phyloP scores from a whole-genome alignment of 2,888 invertebrate genomes.

The Pterostichus madidus region DNA sequence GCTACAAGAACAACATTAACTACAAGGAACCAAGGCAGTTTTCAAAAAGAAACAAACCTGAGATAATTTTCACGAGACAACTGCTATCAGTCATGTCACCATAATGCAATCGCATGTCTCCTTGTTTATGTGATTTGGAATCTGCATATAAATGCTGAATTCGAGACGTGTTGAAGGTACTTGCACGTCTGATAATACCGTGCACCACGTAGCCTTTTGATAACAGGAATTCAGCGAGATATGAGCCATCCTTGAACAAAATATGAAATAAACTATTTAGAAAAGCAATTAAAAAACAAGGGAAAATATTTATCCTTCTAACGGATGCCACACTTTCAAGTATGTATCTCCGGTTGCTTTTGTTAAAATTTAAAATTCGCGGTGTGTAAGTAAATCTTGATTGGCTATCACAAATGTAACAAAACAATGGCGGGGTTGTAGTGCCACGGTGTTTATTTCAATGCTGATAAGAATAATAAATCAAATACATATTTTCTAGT shows the following conservation, averaged over 20 bases:
- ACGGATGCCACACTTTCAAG: background rate
- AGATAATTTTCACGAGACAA: conserved; percentile 92
- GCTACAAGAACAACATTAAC: conserved; percentile 70
- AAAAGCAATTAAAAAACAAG: no score
- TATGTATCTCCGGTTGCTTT: conserved; percentile 26
- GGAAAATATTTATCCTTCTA: background rate
- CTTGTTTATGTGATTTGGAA: conserved; percentile 92
- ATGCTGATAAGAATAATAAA: conserved; percentile 31
- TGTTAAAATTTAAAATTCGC: conserved; percentile 23
- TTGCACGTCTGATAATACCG: conserved; percentile 95
- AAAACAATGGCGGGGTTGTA: conserved; percentile 52
- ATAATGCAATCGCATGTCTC: conserved; percentile 96
- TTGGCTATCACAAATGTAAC: conserved; percentile 38
- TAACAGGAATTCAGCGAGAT: conserved; percentile 95
- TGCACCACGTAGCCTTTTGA: conserved; percentile 97
- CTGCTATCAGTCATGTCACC: conserved; percentile 99
- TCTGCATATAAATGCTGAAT: conserved; percentile 98
- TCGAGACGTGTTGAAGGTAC: conserved; percentile 97
- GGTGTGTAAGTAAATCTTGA: conserved; percentile 19
- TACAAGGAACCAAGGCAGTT: background rate
- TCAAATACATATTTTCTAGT: background rate
- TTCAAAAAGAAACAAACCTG: conserved; percentile 71
- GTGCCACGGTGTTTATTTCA: conserved; percentile 60
- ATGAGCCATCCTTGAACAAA: conserved; percentile 93
- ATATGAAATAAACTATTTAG: conserved; percentile 21